A percentile compares a stretch with the other conserved stretches of the same genome.
Conservation (phyloP, 2,888 invertebrate species). For the Ennomos fuscantarius region DNA sequence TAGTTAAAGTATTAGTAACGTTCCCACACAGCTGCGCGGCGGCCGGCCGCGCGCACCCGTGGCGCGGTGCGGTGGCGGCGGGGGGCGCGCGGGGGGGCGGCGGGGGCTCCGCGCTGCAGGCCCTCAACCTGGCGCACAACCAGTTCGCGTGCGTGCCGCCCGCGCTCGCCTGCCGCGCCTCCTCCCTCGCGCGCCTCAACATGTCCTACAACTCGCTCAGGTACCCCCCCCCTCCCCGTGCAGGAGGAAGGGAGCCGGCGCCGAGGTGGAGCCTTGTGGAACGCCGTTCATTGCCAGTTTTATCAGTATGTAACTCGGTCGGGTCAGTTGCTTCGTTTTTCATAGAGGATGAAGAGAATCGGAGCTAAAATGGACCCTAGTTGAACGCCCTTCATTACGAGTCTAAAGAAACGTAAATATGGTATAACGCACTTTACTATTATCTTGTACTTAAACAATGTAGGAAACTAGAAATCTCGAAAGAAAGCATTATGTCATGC, state of each 20-base stretch:
- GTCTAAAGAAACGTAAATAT: too few relatives aligned
- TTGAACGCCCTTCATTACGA: not conserved
- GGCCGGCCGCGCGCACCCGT: conserved; percentile 91
- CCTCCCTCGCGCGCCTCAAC: conserved; percentile 93
- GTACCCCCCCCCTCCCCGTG: conserved; percentile 34
- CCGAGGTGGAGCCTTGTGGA: not conserved
- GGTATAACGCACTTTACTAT: too few relatives aligned
- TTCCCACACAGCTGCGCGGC: conserved; percentile 85
- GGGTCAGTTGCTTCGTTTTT: too few relatives aligned
- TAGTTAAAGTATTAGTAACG: too few relatives aligned
- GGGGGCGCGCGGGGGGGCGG: conserved; percentile 5
- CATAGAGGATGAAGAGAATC: not conserved
- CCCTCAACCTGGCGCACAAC: conserved; percentile 96
- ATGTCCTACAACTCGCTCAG: conserved; percentile 93
- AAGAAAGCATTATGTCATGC: too few relatives aligned
- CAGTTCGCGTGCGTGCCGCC: conserved; percentile 94
- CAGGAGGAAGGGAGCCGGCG: conserved; percentile 1
- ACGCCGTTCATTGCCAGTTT: not conserved
- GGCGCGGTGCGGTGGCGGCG: conserved; percentile 83
- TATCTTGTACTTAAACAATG: too few relatives aligned
- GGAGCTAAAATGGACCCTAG: not conserved
- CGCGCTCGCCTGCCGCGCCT: conserved; percentile 95
- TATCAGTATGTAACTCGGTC: too few relatives aligned
- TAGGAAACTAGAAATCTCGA: too few relatives aligned
- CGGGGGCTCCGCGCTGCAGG: conserved; percentile 88